phyloP scores from a whole-genome alignment of 2,888 invertebrate genomes.

The Melanchra persicariae region DNA sequence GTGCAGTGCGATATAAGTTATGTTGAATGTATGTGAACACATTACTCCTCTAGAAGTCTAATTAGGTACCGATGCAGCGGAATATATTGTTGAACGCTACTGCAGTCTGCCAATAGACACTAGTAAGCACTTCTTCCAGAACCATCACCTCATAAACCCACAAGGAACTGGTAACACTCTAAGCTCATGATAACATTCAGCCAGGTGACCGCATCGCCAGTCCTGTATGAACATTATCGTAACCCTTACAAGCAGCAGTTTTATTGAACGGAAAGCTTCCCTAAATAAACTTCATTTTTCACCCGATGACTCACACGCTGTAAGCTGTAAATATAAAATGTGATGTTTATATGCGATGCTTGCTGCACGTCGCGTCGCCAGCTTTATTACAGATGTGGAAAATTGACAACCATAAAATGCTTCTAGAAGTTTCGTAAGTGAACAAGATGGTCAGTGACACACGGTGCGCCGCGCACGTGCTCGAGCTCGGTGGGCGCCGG shows the following conservation, averaged over 20 bases:
- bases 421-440: slow-evolving; percentile 38
- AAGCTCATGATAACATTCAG: neutral
- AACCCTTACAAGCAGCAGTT: slow-evolving; percentile 19
- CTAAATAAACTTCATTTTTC: slow-evolving; percentile 50
- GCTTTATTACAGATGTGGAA: slow-evolving; percentile 22
- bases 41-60: neutral
- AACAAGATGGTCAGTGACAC: slow-evolving; percentile 10
- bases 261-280: slow-evolving; percentile 22
- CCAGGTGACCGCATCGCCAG: neutral
- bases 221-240: neutral
- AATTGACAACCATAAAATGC: slow-evolving; percentile 9
- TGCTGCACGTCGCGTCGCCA: neutral
- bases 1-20: neutral
- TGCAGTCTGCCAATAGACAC: neutral
- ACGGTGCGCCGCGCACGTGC: slow-evolving; percentile 5
- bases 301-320: slow-evolving; percentile 48
- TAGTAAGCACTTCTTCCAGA: neutral
- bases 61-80: neutral
- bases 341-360: slow-evolving; percentile 17
- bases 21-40: neutral
- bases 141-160: neutral
- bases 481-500: slow-evolving; percentile 24
- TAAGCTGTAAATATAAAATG: slow-evolving; percentile 41
- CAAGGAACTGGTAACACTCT: neutral
- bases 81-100: slow-evolving; percentile 5